Base-by-base conservation (phyloP, 2,113 vertebrate genomes). In the Myotis davidii region DNA sequence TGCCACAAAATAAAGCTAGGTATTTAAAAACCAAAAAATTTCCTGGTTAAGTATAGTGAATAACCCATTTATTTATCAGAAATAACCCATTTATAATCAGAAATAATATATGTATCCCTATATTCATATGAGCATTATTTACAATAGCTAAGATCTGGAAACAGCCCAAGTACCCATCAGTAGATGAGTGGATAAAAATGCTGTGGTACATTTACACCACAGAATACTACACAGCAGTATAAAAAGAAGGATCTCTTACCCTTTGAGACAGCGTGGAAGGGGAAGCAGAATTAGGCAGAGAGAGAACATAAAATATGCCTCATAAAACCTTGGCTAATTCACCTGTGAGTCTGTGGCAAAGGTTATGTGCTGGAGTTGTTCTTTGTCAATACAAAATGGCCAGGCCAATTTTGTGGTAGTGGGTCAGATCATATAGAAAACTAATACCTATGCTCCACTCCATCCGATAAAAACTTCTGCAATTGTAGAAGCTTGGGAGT, bases 1-100 rank as follows among this genome's bases (percentile, higher is more conserved):
- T 39, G 85, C 65, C 34, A 25, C 2, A 84, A 74, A 74, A 90
- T 90, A 90, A 21, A 94, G 56, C 6, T 12, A 16, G n/a, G 37
- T 34, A 23, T 84, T 88, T 88, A 67, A 13, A 32, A 39, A 79
- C 2, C 2, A 65, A 56, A 70, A 56, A 86, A 25, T 59, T 34
- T 48, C 2, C 67, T 52, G 1, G 1, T 67, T 61, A 78, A 25
- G 0, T 23, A 85, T 0, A 88, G 3, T 11, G 54, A 42, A 65
- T 27, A 14, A 10, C 17, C 1, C 2, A 48, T 42, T 64, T 54
- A 67, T 61, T n/a, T n/a, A n/a, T n/a, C n/a, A n/a, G n/a, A n/a
- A n/a, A n/a, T n/a, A n/a, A n/a, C n/a, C n/a, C n/a, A n/a, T n/a
- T n/a, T n/a, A n/a, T n/a, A n/a, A n/a, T n/a, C n/a, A n/a, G n/a